Base-by-base conservation (phyloP, 2,888 invertebrate genomes). In the Caenorhabditis sp. region DNA sequence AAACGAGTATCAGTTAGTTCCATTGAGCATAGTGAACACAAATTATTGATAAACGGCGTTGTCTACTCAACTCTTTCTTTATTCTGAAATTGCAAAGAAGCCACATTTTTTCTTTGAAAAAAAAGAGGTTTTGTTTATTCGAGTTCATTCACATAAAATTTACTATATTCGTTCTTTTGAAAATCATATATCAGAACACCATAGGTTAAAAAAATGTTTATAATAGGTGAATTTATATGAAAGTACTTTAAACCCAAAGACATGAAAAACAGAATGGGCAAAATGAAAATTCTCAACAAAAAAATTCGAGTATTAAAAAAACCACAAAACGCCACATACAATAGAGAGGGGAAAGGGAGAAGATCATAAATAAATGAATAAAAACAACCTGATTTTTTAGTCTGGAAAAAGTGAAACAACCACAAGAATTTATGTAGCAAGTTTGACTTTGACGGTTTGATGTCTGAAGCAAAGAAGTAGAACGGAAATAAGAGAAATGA, bases 381-480 rank as follows among this genome's bases (percentile, higher is more conserved):
- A 52, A 52, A 52, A 36, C 36, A 7, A 43, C 43, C 43, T 43
- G 43, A 43, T 43, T 43, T 43, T 43, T 12, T 8, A 21, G 52
- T 52, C 21, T 23, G 8, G 4, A 23, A 52, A 23, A 52, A 21
- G 20, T n/a, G 20, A 20, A 4, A 17, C 20, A 10, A 23, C 8
- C 8, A 17, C 23, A 23, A 23, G 8, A 20, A 52, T 21, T 52
- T 21, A 52, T 20, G 20, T 8, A 52, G 64, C 69, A 38, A 70
- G 61, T 53, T 70, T 70, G 2, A 70, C 69, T 52, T 77, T 70
- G 56, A 79, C 72, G 5, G 79, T 79, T 61, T 70, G 69, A 31
- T 77, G 78, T 65, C 77, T 64, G 21, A 71, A 75, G 59, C 80
- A 80, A 12, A 81, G 70, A 4, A 83, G 63, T 26, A 73, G 66